Conservation (phyloP, 2,113 vertebrate genomes). For the Oryzias celebensis region DNA sequence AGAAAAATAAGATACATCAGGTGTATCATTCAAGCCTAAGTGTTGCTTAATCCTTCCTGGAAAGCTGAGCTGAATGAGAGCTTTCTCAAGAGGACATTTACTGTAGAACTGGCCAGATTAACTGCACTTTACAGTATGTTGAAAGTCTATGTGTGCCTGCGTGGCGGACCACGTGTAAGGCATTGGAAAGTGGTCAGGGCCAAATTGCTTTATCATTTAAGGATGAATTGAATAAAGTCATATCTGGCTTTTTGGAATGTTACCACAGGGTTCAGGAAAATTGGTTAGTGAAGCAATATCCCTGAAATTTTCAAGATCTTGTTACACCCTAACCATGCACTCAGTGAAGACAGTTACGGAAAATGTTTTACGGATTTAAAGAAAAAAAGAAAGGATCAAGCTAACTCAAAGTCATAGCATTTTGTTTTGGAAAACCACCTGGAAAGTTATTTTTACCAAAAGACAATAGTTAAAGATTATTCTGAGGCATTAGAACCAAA, state of each 20-base stretch:
- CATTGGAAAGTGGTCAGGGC: slow-evolving; percentile 63
- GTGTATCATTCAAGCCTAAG: slow-evolving; percentile 38
- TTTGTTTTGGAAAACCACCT: slow-evolving; percentile 3
- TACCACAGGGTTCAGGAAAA: slow-evolving; percentile 72
- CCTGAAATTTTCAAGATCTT: slow-evolving; percentile 65
- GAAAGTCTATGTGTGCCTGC: slow-evolving; percentile 19
- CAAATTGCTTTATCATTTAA: slow-evolving; percentile 72
- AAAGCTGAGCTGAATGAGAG: slow-evolving; percentile 59
- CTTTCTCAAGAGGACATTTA: slow-evolving; percentile 73
- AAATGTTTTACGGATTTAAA: slow-evolving; percentile 35
- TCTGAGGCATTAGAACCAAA: neutral
- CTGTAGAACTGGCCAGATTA: slow-evolving; percentile 61
- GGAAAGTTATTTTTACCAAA: slow-evolving; percentile 1
- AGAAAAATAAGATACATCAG: slow-evolving; percentile 48
- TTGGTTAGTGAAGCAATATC: slow-evolving; percentile 69
- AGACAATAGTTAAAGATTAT: neutral
- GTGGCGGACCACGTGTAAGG: slow-evolving; percentile 45
- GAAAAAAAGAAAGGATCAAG: slow-evolving; percentile 6
- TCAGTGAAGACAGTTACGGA: slow-evolving; percentile 45
- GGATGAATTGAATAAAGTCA: slow-evolving; percentile 76
- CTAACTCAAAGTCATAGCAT: slow-evolving; percentile 11
- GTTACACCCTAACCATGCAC: slow-evolving; percentile 63
- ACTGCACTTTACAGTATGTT: slow-evolving; percentile 67
- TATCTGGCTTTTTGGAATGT: slow-evolving; percentile 75
- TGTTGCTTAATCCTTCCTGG: slow-evolving; percentile 66